phyloP scores from a whole-genome alignment of 1,140 invertebrate genomes.

The Drosophila punjabiensis region DNA sequence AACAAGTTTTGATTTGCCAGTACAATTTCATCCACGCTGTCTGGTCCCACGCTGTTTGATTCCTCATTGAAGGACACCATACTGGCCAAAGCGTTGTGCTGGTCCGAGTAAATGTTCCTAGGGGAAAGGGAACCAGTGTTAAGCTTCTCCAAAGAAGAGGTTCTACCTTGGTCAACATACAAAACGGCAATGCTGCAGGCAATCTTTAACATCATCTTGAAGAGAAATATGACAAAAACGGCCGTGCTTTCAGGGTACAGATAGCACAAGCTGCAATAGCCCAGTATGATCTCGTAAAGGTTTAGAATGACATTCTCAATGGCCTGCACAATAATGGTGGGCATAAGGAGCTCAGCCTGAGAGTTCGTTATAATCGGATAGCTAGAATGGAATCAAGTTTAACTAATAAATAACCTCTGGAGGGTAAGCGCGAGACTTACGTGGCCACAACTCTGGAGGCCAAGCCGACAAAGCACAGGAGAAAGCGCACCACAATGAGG shows the following conservation, averaged over 20 bases:
- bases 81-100: slow-evolving; percentile 54
- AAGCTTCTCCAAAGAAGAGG: not conserved
- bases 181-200: slow-evolving; percentile 43
- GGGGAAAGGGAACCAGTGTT: not conserved
- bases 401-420: not conserved
- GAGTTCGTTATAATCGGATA: slow-evolving; percentile 74
- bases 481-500: slow-evolving; percentile 58
- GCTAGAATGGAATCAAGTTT: slow-evolving; percentile 21
- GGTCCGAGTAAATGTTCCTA: slow-evolving; percentile 68
- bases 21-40: slow-evolving; percentile 54
- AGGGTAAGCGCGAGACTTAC: slow-evolving; percentile 39
- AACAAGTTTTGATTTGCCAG: slow-evolving; percentile 35
- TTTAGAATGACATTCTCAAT: slow-evolving; percentile 65
- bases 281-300: slow-evolving; percentile 62
- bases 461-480: slow-evolving; percentile 62
- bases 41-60: slow-evolving; percentile 7
- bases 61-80: slow-evolving; percentile 2
- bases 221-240: slow-evolving; percentile 59
- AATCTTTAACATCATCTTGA: slow-evolving; percentile 60
- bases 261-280: slow-evolving; percentile 58
- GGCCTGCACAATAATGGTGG: slow-evolving; percentile 68
- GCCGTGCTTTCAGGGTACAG: slow-evolving; percentile 52
- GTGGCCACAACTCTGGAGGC: slow-evolving; percentile 71
- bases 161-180: slow-evolving; percentile 24
- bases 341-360: slow-evolving; percentile 64